Evolutionary conservation across 2,113 vertebrate species (phyloP).

Genomic region (Galemys pyrenaicus): DNA sequence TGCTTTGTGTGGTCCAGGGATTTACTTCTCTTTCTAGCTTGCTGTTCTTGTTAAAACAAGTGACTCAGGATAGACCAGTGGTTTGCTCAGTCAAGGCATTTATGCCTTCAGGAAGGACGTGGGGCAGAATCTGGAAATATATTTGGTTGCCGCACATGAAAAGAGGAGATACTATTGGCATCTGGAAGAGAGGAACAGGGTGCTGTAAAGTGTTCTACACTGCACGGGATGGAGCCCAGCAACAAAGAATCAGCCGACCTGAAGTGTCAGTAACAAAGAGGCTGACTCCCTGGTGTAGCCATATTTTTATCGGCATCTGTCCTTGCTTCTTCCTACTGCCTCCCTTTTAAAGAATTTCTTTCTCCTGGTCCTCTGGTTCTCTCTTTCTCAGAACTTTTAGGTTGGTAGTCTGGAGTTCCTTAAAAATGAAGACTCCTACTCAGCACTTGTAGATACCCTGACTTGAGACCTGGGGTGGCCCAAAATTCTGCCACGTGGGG

Average conservation of each 20-base stretch:
- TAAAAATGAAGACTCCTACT: background rate
- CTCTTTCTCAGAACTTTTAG: background rate
- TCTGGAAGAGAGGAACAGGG: background rate
- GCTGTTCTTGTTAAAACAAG: background rate
- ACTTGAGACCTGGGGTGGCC: background rate
- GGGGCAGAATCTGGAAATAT: background rate
- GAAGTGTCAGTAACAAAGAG: background rate
- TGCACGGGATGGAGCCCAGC: background rate
- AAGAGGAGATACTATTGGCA: background rate
- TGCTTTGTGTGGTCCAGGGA: background rate
- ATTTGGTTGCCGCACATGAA: background rate
- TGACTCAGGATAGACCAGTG: background rate
- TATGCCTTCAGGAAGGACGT: background rate
- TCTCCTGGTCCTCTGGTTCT: background rate
- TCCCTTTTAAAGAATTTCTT: background rate
- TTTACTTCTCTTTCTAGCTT: conserved; percentile 8
- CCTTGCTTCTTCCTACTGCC: background rate
- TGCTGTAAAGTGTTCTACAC: background rate
- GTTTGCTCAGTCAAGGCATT: background rate
- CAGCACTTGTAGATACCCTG: background rate
- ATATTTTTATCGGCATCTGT: background rate
- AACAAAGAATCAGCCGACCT: background rate
- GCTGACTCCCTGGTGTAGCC: background rate
- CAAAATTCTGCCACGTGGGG: background rate
- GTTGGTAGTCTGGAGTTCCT: background rate